These are phyloP conservation scores for Micrasema longulum DNA, from an alignment of 1,140 invertebrate species.

Conservation along the genomic window DNA sequence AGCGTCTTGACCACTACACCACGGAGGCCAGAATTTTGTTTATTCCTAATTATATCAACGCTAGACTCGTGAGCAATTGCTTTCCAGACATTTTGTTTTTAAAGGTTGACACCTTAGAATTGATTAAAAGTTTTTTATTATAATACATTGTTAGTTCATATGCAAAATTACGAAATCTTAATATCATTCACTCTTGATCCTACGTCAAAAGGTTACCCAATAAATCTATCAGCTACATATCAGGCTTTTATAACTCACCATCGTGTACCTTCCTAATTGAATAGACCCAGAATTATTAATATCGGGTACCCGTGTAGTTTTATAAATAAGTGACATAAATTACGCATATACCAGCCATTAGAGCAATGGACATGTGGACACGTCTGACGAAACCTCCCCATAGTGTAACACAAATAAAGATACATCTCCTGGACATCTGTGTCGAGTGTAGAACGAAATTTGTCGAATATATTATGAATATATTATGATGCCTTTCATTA, in stretches of 20 bases:
- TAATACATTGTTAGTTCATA: too few relatives aligned
- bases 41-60: too few relatives aligned
- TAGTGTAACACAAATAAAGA: conserved; percentile 20
- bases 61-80: too few relatives aligned
- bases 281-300: conserved; percentile 23
- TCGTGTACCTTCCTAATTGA: conserved; percentile 15
- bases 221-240: conserved; percentile 27
- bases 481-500: too few relatives aligned
- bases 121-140: too few relatives aligned
- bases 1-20: too few relatives aligned
- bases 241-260: neutral
- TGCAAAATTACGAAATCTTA: too few relatives aligned
- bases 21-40: too few relatives aligned
- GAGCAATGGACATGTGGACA: conserved; percentile 5
- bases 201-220: conserved; percentile 8
- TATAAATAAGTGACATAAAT: conserved; percentile 35
- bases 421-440: neutral
- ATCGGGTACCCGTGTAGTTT: conserved; percentile 1
- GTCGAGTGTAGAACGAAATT: neutral
- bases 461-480: too few relatives aligned
- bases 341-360: conserved; percentile 15
- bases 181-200: neutral
- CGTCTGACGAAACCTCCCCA: conserved; percentile 1
- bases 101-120: too few relatives aligned
- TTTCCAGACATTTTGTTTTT: too few relatives aligned